Evolutionary conservation across 30 jellyfish, hydroid and myxozoan species (phyloP), one percentile per base, ranked within the genome.

Genomic region (Morbakka virulenta): DNA sequence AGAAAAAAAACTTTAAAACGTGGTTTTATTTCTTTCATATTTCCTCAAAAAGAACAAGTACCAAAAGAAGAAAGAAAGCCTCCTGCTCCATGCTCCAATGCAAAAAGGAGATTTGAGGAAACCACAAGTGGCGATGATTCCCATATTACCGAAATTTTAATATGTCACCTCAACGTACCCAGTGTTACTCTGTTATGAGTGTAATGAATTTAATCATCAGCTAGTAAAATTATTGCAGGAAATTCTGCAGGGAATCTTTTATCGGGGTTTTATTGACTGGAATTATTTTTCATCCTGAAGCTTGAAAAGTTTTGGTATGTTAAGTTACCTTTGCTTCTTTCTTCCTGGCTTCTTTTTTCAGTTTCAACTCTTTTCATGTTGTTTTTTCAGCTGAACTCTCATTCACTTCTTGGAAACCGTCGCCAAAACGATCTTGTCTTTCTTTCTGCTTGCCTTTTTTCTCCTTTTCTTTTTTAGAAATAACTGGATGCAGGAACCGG

Each of bases 401-500:
- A 51, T 50, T 73, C n/a, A n/a, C 89, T 3, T 79, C 98, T 51
- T 81, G 82, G 0, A 52, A 27, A 14, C 49, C 87, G 11, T 30
- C 86, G 70, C 41, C 61, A 26, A 28, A 82, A 0, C 79, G 62
- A 28, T 57, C 81, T 11, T 53, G 32, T 9, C 26, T 73, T 4
- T 32, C 85, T 49, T 6, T 29, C 31, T 6, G 32, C 35, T 26
- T 69, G 24, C 25, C 28, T 17, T 3, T 41, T 36, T 82, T 79
- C 2, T 47, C 91, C 61, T 81, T 80, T 14, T 93, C 99, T 50
- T 86, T 90, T 62, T 93, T 93, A 52, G 99, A 93, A 22, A 93
- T 32, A 36, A 93, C 99, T 0, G 99, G 99, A 69, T 93, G 99
- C 36, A 93, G 95, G 76, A 83, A 80, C 52, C 68, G 73, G 63